phyloP scores from a whole-genome alignment of 2,797 vertebrate species.

The Myotis myotis region DNA sequence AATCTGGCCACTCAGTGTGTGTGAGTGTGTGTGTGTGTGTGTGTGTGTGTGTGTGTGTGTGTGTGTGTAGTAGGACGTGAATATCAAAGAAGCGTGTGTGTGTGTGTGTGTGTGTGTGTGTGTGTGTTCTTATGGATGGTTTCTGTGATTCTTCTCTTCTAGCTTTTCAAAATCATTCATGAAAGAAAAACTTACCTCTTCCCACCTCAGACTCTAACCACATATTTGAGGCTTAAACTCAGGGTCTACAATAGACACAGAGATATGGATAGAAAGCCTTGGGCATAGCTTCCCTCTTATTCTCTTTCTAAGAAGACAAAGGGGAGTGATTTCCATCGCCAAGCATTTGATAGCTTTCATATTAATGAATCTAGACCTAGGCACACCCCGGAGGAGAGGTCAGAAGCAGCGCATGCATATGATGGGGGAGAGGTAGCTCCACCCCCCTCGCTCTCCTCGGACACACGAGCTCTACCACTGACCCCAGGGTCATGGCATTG shows the following conservation, averaged over 20 bases:
- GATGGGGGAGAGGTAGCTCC: not conserved
- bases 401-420: accelerated
- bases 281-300: not conserved
- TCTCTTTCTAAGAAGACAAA: not conserved
- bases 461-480: not conserved
- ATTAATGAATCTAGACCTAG: not conserved
- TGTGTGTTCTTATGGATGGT: not conserved
- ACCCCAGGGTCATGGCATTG: not conserved
- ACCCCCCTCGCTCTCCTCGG: not conserved
- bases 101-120: too few relatives aligned
- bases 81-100: not conserved
- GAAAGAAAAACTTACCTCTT: not conserved
- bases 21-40: too few relatives aligned
- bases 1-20: too few relatives aligned
- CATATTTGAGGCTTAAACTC: not conserved
- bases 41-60: too few relatives aligned
- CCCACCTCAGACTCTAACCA: not conserved
- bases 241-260: not conserved
- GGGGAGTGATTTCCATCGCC: not conserved
- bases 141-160: not conserved
- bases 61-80: not conserved
- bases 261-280: not conserved
- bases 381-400: not conserved
- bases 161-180: not conserved
- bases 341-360: not conserved